Evolutionary conservation across 2,113 vertebrate species (phyloP).

Genomic region (Oxyura jamaicensis): DNA sequence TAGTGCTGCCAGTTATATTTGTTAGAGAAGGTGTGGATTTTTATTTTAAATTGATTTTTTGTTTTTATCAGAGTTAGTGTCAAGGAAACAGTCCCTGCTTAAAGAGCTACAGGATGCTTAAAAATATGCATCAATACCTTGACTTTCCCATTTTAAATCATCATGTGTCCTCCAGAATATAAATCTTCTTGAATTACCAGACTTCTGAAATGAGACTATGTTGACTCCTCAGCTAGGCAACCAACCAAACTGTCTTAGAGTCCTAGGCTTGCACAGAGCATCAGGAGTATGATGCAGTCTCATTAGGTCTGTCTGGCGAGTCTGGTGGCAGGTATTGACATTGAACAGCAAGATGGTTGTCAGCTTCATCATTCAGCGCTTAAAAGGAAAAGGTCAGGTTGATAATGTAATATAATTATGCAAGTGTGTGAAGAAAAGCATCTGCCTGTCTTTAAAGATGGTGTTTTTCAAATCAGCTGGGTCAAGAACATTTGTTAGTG

Average conservation of each 20-base stretch:
- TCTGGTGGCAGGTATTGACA: constrained; percentile 38
- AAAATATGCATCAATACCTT: neutral
- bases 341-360: constrained; percentile 31
- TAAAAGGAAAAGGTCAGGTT: constrained; percentile 36
- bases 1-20: neutral
- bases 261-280: neutral
- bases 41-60: neutral
- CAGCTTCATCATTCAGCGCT: neutral
- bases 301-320: neutral
- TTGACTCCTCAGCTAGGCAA: constrained; percentile 54
- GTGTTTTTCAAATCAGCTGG: neutral
- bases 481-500: neutral
- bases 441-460: neutral
- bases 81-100: neutral
- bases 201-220: neutral
- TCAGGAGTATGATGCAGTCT: constrained; percentile 5
- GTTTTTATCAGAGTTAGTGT: neutral
- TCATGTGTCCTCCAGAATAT: neutral
- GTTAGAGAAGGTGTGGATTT: neutral
- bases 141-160: neutral
- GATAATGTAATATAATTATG: neutral
- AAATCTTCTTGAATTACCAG: neutral
- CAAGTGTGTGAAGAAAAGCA: neutral
- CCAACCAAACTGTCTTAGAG: neutral
- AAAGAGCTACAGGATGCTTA: neutral